Evolutionary conservation across 2,797 vertebrate genomes (phyloP).

Genomic region (Tapera naevia): DNA sequence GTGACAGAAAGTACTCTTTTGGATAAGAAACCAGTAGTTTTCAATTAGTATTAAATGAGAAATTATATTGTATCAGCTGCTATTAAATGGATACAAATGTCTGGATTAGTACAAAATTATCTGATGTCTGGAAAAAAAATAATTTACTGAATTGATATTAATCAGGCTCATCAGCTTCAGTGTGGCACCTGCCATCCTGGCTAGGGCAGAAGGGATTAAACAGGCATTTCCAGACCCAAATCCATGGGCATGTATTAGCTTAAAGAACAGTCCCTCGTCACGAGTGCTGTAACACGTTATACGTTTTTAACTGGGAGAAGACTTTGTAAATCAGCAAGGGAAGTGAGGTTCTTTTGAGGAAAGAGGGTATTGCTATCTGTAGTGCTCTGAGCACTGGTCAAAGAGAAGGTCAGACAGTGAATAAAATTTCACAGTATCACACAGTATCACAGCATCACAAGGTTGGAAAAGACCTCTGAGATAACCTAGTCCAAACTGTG

Average conservation of each 20-base stretch:
- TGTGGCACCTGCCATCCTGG: conserved; percentile 36
- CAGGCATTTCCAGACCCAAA: not conserved
- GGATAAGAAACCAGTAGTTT: conserved; percentile 61
- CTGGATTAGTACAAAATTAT: conserved; percentile 63
- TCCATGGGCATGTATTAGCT: not conserved
- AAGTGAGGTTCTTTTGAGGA: not conserved
- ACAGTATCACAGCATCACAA: too few species aligned
- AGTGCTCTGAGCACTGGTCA: not conserved
- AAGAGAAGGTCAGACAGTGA: not conserved
- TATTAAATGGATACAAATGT: conserved; percentile 52
- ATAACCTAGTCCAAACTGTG: too few species aligned
- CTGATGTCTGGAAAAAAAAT: conserved; percentile 48
- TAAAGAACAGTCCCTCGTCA: not conserved
- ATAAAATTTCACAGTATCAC: not conserved
- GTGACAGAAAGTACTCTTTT: conserved; percentile 26
- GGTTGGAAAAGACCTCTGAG: too few species aligned
- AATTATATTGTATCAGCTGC: conserved; percentile 54
- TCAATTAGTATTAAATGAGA: conserved; percentile 56
- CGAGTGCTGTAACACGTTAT: not conserved
- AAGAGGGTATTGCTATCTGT: not conserved
- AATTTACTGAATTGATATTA: conserved; percentile 59
- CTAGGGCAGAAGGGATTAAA: not conserved
- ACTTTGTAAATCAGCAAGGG: not conserved
- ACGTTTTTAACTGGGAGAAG: not conserved
- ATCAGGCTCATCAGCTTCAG: not conserved